Base-by-base conservation (phyloP, 2,113 vertebrate genomes). In the Mustelus asterias region DNA sequence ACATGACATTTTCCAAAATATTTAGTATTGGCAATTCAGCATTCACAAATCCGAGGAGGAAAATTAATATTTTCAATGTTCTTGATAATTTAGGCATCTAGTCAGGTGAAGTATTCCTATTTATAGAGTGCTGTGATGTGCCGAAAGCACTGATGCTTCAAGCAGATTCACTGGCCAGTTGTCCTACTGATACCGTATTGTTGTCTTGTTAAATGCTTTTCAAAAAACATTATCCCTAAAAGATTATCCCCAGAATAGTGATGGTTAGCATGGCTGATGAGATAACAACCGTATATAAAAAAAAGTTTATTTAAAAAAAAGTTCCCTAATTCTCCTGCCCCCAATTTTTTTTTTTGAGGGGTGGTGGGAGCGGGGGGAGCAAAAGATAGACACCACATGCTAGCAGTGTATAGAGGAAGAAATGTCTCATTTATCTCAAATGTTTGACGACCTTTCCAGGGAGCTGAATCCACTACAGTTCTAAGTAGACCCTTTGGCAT, bases 401-500 rank as follows among this genome's bases (percentile, higher is more conserved):
- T 63, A 65, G 60, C 60, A 65, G 33, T 3, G 63, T n/a, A 93
- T 65, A 14, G 6, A 37, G 33, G 89, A 93, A 65, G 33, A 65
- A 67, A 93, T 37, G 60, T 93, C 60, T 37, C 60, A 63, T 93
- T 93, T 93, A 93, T 93, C 89, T 93, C 78, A 83, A n/a, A 44
- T 83, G 37, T 83, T 93, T 93, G 89, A 65, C 33, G 60, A 93
- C 58, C 89, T 65, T 93, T 93, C 89, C 60, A 67, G 89, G 60
- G 89, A 93, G n/a, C 89, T 93, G 89, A 93, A 65, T 93, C 60
- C 60, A 93, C 89, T 93, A 65, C 60, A 93, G 6, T 93, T 93
- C 89, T 93, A 93, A 93, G 89, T 93, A 93, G 60, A 93, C 89
- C 89, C 89, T 67, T 93, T 92, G 58, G 89, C 89, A 93, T 65